phyloP scores from a whole-genome alignment of 2,888 invertebrate species.

The Linyphia triangularis region DNA sequence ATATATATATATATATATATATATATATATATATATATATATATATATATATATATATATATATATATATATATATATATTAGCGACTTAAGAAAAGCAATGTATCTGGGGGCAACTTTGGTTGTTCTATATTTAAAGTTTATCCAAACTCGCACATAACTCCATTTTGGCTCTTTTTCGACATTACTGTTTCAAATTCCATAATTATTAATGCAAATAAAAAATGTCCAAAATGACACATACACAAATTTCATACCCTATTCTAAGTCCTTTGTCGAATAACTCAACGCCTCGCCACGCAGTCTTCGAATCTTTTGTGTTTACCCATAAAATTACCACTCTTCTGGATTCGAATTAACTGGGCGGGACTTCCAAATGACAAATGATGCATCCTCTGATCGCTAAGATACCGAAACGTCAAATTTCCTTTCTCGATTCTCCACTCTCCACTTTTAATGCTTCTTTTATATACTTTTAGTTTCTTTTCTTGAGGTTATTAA shows the following conservation, averaged over 20 bases:
- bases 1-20: too few species aligned
- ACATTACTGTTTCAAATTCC: too few species aligned
- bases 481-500: slow-evolving; percentile 26
- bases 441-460: not conserved
- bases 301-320: slow-evolving; percentile 38
- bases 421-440: slow-evolving; percentile 31
- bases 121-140: too few species aligned
- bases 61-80: too few species aligned
- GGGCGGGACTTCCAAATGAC: slow-evolving; percentile 58
- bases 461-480: slow-evolving; percentile 12
- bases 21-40: too few species aligned
- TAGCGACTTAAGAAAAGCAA: too few species aligned
- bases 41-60: too few species aligned
- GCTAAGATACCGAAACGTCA: slow-evolving; percentile 57
- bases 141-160: too few species aligned
- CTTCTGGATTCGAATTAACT: slow-evolving; percentile 70
- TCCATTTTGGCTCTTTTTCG: too few species aligned
- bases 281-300: not conserved
- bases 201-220: too few species aligned
- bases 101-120: too few species aligned
- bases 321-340: slow-evolving; percentile 71
- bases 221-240: not conserved
- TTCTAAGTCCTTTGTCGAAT: too few species aligned
- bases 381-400: slow-evolving; percentile 64
- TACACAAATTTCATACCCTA: slow-evolving; percentile 32